Conservation (phyloP, 2,888 invertebrate species). For the Pachydiplax longipennis region DNA sequence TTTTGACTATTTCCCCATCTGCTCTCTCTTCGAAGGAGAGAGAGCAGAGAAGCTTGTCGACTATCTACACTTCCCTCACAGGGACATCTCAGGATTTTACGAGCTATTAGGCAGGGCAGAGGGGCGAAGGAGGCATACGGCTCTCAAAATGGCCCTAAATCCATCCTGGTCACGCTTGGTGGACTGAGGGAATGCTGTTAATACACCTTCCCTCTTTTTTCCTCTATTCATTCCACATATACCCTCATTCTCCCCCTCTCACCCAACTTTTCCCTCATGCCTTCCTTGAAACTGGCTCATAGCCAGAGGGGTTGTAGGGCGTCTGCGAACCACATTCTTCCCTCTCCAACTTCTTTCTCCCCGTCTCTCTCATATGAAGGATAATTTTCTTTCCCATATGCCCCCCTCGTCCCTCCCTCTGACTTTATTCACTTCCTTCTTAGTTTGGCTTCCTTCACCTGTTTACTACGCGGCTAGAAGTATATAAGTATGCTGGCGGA, state of each 20-base stretch:
- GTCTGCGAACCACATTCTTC: not conserved
- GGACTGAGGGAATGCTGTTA: constrained; percentile 28
- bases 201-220: not conserved
- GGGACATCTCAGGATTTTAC: constrained; percentile 22
- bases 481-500: no score
- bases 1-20: not conserved
- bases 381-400: not conserved
- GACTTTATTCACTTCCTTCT: not conserved
- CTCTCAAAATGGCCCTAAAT: constrained; percentile 29
- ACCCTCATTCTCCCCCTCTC: not conserved
- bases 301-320: constrained; percentile 13
- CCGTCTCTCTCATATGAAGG: not conserved
- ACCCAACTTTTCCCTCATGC: not conserved
- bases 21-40: not conserved
- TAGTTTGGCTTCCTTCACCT: not conserved
- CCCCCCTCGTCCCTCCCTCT: not conserved
- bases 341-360: not conserved
- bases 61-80: not conserved
- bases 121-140: constrained; percentile 9
- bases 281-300: not conserved
- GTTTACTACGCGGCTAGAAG: not conserved
- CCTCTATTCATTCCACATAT: not conserved
- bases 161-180: constrained; percentile 36
- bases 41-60: not conserved
- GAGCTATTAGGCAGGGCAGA: constrained; percentile 17